Evolutionary conservation across 2,888 invertebrate genomes (phyloP).

Genomic region (Drosophila pullipes): DNA sequence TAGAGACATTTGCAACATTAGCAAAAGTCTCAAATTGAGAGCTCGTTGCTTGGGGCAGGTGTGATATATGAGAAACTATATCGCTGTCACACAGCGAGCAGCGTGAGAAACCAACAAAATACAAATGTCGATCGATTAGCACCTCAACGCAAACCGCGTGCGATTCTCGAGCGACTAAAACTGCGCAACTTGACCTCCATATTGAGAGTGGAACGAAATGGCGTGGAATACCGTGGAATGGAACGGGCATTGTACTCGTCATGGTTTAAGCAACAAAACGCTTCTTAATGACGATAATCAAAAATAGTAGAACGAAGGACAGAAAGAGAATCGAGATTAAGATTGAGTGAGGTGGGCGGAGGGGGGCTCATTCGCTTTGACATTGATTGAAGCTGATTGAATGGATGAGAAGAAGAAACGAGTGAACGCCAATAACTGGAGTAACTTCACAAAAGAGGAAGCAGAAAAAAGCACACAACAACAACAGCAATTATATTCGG

Average conservation of each 20-base stretch:
- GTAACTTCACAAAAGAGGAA: background rate
- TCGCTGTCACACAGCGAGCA: slow-evolving; percentile 12
- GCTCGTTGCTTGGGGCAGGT: slow-evolving; percentile 44
- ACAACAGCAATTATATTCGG: background rate
- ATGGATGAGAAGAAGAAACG: slow-evolving; percentile 27
- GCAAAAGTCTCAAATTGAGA: slow-evolving; percentile 36
- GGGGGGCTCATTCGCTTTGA: slow-evolving; percentile 10
- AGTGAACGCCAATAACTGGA: slow-evolving; percentile 22
- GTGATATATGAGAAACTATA: slow-evolving; percentile 43
- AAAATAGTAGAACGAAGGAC: slow-evolving; percentile 11
- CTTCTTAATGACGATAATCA: slow-evolving; percentile 46
- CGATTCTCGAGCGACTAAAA: slow-evolving; percentile 39
- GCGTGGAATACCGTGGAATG: background rate
- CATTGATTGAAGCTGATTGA: slow-evolving; percentile 48
- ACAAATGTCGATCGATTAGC: slow-evolving; percentile 55
- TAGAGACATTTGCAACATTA: slow-evolving; percentile 51
- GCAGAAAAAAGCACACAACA: background rate
- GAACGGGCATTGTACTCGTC: slow-evolving; percentile 25
- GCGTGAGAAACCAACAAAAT: slow-evolving; percentile 28
- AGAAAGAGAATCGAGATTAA: background rate
- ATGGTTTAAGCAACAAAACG: slow-evolving; percentile 9
- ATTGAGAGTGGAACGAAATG: slow-evolving; percentile 10
- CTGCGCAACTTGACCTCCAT: slow-evolving; percentile 33
- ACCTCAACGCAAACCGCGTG: slow-evolving; percentile 7
- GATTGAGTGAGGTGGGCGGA: background rate